phyloP scores from a whole-genome alignment of 2,113 vertebrate species.

The Ailurus styani region DNA sequence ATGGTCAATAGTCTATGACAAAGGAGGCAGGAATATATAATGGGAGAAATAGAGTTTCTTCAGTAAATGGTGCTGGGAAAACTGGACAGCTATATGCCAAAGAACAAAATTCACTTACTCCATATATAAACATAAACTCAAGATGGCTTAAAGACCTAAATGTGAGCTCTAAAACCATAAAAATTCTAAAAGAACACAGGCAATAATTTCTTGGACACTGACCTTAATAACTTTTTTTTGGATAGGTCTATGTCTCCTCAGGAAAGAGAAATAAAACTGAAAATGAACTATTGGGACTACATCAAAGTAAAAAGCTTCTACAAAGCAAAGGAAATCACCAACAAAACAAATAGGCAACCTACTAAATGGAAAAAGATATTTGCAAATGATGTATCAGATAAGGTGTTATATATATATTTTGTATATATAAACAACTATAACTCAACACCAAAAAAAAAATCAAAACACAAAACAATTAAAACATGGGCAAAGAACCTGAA shows the following conservation, averaged over 20 bases:
- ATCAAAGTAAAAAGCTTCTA: neutral
- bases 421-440: neutral
- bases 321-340: neutral
- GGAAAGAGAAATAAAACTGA: neutral
- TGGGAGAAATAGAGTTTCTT: neutral
- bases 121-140: neutral
- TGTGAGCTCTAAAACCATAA: neutral
- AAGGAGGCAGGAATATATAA: neutral
- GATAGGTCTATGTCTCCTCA: neutral
- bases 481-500: neutral
- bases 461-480: neutral
- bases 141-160: neutral
- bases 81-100: neutral
- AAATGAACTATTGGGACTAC: neutral
- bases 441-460: neutral
- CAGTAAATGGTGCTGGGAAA: neutral
- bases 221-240: neutral
- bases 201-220: neutral
- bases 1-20: neutral
- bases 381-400: neutral
- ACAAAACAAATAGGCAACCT: neutral
- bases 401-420: too few species aligned
- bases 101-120: neutral
- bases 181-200: neutral
- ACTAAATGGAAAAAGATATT: neutral